Evolutionary conservation across 2,113 vertebrate species (phyloP).

Genomic region (Bubalus kerabau): DNA sequence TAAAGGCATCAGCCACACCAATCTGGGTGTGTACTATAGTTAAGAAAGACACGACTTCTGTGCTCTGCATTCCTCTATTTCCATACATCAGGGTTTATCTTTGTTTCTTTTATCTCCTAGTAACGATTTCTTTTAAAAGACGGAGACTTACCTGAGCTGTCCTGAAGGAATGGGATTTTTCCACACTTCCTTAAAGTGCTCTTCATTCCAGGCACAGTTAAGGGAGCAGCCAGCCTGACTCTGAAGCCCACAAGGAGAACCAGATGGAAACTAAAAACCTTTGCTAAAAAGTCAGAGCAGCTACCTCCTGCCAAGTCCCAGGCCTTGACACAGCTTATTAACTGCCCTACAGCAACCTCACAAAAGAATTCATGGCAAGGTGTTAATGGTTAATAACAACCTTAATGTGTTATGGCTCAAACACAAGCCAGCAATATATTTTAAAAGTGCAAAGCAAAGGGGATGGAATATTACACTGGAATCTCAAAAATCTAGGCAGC

Average conservation of each 20-base stretch:
- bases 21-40: not conserved
- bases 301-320: not conserved
- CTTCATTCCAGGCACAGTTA: not conserved
- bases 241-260: not conserved
- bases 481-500: not conserved
- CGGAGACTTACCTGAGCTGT: not conserved
- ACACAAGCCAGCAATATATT: not conserved
- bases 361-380: not conserved
- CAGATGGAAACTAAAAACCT: not conserved
- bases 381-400: slow-evolving; percentile 25
- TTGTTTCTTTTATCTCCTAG: not conserved
- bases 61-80: not conserved
- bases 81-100: not conserved
- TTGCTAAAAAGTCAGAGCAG: not conserved
- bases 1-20: not conserved
- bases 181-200: not conserved
- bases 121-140: not conserved
- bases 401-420: not conserved
- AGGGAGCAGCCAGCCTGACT: not conserved
- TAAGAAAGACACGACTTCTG: not conserved
- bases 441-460: not conserved
- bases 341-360: not conserved
- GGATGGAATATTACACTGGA: not conserved
- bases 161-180: not conserved
- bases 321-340: not conserved